Evolutionary conservation across 2,113 vertebrate species (phyloP).

Genomic region (Paratilapia polleni): DNA sequence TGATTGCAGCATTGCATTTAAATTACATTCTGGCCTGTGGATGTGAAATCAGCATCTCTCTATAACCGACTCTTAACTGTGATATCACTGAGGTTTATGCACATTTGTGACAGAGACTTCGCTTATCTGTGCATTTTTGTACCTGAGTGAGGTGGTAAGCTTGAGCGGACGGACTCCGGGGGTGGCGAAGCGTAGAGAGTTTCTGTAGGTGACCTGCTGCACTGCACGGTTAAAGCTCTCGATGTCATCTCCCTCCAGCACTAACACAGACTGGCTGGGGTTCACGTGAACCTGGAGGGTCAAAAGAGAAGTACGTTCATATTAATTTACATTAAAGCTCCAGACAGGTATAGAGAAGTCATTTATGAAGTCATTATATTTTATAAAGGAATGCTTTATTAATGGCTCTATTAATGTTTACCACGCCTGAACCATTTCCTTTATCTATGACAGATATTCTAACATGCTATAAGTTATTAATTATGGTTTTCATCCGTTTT

Average conservation of each 20-base stretch:
- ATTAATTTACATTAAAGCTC: background rate
- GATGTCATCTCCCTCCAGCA: conserved; percentile 96
- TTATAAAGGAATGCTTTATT: background rate
- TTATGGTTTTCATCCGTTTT: background rate
- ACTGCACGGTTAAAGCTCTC: conserved; percentile 97
- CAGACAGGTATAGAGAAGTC: background rate
- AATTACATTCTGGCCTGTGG: background rate
- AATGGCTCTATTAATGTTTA: accelerated
- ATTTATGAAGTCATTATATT: background rate
- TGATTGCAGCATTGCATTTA: background rate
- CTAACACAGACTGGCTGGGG: conserved; percentile 94
- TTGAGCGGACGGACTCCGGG: conserved; percentile 95
- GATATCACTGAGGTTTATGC: background rate
- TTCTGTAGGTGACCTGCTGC: conserved; percentile 97
- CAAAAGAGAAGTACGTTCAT: background rate
- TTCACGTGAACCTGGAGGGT: conserved; percentile 92
- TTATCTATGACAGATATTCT: too few species aligned
- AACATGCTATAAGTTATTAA: background rate
- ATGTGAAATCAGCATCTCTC: background rate
- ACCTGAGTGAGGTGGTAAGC: conserved; percentile 88
- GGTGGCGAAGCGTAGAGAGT: conserved; percentile 95
- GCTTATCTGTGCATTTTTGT: conserved; percentile 2
- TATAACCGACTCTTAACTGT: background rate
- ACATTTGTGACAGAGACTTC: background rate
- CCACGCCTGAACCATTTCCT: too few species aligned